Conservation (phyloP, 2,797 vertebrate genomes). For the Acrocephalus scirpaceus region DNA sequence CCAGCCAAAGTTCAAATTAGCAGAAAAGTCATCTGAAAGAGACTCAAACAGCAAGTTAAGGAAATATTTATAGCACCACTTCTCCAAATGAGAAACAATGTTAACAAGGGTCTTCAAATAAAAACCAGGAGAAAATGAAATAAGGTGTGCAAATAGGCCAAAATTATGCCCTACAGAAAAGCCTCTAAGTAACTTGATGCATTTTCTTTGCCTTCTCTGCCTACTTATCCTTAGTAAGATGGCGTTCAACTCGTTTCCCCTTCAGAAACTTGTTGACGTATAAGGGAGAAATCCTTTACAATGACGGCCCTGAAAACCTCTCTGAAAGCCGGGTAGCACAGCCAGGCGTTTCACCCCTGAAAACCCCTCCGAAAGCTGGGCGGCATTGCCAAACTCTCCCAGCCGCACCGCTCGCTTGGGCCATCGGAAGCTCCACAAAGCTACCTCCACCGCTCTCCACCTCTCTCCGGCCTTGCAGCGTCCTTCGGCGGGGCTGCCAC, state of each 20-base stretch:
- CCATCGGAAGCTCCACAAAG: neutral
- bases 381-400: neutral
- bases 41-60: neutral
- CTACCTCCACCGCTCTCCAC: accelerated
- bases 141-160: neutral
- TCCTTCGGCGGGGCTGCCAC: neutral
- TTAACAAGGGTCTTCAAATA: neutral
- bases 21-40: neutral
- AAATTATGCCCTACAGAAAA: neutral
- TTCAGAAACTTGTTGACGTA: neutral
- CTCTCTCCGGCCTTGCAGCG: neutral
- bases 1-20: neutral
- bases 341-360: neutral
- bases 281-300: neutral
- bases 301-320: neutral
- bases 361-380: neutral
- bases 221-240: neutral
- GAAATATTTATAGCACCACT: neutral
- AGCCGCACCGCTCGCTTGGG: neutral
- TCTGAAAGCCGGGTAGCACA: neutral
- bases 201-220: neutral
- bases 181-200: neutral
- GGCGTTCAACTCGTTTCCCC: neutral
- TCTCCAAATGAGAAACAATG: neutral
- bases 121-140: neutral